These are phyloP conservation scores for Trinectes maculatus DNA, from an alignment of 2,113 vertebrate species.

Conservation along the genomic window DNA sequence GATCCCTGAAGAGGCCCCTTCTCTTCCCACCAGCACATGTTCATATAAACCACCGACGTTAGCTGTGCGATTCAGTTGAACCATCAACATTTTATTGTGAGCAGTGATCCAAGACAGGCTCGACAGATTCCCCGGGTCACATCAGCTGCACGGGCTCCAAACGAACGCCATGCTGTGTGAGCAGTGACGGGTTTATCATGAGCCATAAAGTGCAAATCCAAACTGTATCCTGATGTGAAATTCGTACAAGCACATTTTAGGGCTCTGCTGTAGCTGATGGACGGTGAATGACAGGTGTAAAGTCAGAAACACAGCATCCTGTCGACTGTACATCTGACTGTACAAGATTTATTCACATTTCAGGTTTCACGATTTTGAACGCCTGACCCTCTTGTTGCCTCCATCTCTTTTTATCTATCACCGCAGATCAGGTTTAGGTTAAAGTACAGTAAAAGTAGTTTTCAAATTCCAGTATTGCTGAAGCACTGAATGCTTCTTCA, in stretches of 20 bases:
- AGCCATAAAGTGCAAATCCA: neutral
- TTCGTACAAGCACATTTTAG: neutral
- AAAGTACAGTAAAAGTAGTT: too few relatives aligned
- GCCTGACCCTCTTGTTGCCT: too few relatives aligned
- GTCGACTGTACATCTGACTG: too few relatives aligned
- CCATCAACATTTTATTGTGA: neutral
- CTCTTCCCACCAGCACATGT: slow-evolving; percentile 27
- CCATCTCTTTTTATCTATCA: too few relatives aligned
- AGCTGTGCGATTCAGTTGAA: neutral
- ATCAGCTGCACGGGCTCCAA: neutral
- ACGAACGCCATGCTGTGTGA: neutral
- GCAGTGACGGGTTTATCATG: slow-evolving; percentile 9
- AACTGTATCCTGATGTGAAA: neutral
- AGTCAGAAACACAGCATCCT: neutral
- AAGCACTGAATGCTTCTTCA: too few relatives aligned
- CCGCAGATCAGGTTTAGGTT: too few relatives aligned
- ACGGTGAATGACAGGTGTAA: slow-evolving; percentile 5
- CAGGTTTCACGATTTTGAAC: too few relatives aligned
- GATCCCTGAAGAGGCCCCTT: neutral
- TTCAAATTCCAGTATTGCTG: too few relatives aligned
- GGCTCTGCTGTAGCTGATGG: neutral
- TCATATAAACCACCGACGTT: neutral
- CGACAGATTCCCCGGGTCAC: neutral
- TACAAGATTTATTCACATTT: too few relatives aligned
- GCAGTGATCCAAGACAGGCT: neutral